These are phyloP conservation scores for Takifugu ocellatus DNA, from an alignment of 2,797 vertebrate genomes.

Conservation along the genomic window DNA sequence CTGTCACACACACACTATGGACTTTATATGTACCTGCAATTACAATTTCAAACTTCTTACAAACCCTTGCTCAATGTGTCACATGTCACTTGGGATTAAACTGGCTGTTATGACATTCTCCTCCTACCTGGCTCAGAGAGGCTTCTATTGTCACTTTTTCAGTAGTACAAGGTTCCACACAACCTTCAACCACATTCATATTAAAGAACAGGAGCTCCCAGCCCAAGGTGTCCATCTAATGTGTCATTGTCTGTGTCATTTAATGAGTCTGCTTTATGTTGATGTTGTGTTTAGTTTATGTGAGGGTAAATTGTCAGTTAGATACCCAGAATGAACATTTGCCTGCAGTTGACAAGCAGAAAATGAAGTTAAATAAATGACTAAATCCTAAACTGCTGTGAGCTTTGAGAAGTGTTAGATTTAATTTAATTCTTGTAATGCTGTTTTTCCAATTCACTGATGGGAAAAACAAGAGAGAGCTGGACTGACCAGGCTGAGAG, in stretches of 20 bases:
- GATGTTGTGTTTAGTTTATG: not conserved
- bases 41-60: constrained; percentile 57
- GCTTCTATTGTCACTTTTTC: constrained; percentile 63
- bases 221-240: not conserved
- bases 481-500: constrained; percentile 1
- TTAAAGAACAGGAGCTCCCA: not conserved
- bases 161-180: constrained; percentile 33
- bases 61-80: constrained; percentile 50
- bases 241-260: not conserved
- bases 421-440: not conserved
- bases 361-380: too few species aligned
- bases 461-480: not conserved
- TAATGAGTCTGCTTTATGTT: constrained; percentile 1
- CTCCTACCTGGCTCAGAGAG: constrained; percentile 51
- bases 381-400: too few species aligned
- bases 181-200: constrained; percentile 24
- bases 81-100: constrained; percentile 67
- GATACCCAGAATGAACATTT: too few species aligned
- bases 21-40: constrained; percentile 62
- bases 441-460: constrained; percentile 1
- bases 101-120: constrained; percentile 69
- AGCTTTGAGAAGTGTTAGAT: too few species aligned
- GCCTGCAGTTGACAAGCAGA: too few species aligned
- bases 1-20: constrained; percentile 59
- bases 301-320: not conserved